Conservation (phyloP, 1,140 invertebrate genomes). For the Drosophila yakuba region DNA sequence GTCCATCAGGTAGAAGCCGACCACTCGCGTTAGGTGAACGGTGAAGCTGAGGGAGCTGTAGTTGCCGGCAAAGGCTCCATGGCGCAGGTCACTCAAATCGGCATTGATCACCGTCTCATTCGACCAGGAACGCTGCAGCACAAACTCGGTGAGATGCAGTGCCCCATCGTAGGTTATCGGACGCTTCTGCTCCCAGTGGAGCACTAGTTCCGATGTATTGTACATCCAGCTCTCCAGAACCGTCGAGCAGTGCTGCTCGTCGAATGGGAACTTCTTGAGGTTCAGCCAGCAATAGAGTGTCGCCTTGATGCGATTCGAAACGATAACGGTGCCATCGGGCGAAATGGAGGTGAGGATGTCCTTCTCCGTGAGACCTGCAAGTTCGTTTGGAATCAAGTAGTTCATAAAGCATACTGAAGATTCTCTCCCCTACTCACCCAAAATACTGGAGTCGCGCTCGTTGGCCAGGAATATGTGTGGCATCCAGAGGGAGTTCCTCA, state of each 20-base stretch:
- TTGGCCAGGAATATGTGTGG: conserved; percentile 92
- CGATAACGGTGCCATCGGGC: conserved; percentile 90
- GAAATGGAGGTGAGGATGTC: conserved; percentile 92
- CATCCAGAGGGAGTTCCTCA: conserved; percentile 91
- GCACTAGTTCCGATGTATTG: conserved; percentile 89
- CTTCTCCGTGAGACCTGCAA: conserved; percentile 88
- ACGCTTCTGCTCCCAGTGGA: conserved; percentile 90
- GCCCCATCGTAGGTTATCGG: conserved; percentile 91
- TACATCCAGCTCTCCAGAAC: conserved; percentile 94
- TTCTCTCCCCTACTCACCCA: conserved; percentile 25
- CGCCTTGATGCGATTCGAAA: conserved; percentile 91
- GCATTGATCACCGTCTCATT: conserved; percentile 89
- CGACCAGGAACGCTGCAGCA: conserved; percentile 89
- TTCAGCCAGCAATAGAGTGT: conserved; percentile 93
- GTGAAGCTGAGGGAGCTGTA: conserved; percentile 92
- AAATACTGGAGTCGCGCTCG: conserved; percentile 89
- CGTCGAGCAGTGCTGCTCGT: conserved; percentile 91
- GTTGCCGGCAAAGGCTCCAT: conserved; percentile 91
- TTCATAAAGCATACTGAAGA: no score
- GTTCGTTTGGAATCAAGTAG: no score
- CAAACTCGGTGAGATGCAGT: conserved; percentile 93
- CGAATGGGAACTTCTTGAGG: conserved; percentile 93
- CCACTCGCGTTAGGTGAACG: conserved; percentile 91
- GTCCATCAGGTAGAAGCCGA: conserved; percentile 95
- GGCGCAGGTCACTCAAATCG: conserved; percentile 88